Percentiles rank a stretch among this genome's conserved stretches.
phyloP scores from a whole-genome alignment of 2,888 invertebrate genomes.

The Ormyrus pomaceus region DNA sequence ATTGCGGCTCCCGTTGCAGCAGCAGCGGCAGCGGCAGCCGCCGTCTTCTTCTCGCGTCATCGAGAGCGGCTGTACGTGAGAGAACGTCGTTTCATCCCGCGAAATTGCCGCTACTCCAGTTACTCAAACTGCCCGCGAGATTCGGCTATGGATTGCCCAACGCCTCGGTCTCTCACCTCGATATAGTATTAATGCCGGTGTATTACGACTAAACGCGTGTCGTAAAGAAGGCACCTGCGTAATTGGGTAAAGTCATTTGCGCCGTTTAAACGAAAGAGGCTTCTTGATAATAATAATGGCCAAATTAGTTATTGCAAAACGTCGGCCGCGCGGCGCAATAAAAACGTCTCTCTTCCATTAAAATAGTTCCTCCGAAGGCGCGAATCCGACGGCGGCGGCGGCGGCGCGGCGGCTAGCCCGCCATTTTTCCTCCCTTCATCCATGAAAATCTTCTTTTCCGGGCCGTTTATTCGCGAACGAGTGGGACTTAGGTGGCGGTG shows the following conservation, averaged over 20 bases:
- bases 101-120: slow-evolving; percentile 51
- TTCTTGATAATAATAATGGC: background rate
- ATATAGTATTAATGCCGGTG: slow-evolving; percentile 28
- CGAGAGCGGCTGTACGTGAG: slow-evolving; percentile 54
- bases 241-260: slow-evolving; percentile 12
- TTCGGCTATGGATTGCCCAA: slow-evolving; percentile 36
- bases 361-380: slow-evolving; percentile 31
- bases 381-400: background rate
- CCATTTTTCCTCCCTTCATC: slow-evolving; percentile 45
- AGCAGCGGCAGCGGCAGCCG: background rate
- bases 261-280: slow-evolving; percentile 4
- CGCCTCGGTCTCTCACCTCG: slow-evolving; percentile 12
- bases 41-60: slow-evolving; percentile 52
- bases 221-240: background rate
- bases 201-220: background rate
- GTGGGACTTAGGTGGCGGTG: slow-evolving; percentile 38
- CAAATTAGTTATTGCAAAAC: slow-evolving; percentile 32
- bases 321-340: background rate
- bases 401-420: no score
- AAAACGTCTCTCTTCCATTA: slow-evolving; percentile 28
- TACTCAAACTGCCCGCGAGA: slow-evolving; percentile 35
- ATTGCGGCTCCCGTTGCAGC: slow-evolving; percentile 70
- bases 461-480: slow-evolving; percentile 53
- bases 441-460: slow-evolving; percentile 57
- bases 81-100: slow-evolving; percentile 53